A percentile compares a stretch with the other conserved stretches of the same genome.
phyloP scores from a whole-genome alignment of 2,113 vertebrate genomes.

The Tachuris rubrigastra region DNA sequence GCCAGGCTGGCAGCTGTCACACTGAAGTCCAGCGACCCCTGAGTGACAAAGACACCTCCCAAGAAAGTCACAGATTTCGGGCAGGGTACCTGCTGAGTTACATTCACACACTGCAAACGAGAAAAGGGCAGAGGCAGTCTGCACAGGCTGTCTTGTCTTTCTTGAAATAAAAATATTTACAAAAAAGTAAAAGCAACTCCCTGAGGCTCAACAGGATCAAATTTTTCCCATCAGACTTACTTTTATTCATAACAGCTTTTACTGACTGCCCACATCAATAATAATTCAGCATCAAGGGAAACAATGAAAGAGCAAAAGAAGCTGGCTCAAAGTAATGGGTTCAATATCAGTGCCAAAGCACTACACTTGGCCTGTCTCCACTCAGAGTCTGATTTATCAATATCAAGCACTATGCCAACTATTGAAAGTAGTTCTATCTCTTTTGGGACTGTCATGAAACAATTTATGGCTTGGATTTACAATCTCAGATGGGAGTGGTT shows the following conservation, averaged over 20 bases:
- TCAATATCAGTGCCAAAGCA: background rate
- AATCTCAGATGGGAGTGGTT: background rate
- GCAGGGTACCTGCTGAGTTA: slow-evolving; percentile 73
- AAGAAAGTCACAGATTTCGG: slow-evolving; percentile 70
- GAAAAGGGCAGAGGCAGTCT: background rate
- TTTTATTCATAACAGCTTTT: background rate
- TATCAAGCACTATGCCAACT: background rate
- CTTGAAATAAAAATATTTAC: background rate
- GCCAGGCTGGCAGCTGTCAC: slow-evolving; percentile 79
- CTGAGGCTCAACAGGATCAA: background rate
- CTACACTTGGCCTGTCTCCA: background rate
- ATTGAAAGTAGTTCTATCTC: background rate
- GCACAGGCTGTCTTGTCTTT: background rate
- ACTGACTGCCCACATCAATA: background rate
- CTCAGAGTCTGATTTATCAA: background rate
- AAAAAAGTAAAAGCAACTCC: background rate
- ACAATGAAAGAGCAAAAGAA: background rate
- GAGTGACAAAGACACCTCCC: slow-evolving; percentile 84
- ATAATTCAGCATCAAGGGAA: background rate
- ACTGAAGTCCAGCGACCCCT: slow-evolving; percentile 74
- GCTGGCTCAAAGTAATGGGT: background rate
- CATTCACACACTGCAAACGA: slow-evolving; percentile 80
- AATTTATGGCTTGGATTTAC: background rate
- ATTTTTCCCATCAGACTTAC: background rate
- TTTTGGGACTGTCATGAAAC: background rate